Conservation (phyloP, 23 tunicate species). For the Trididemnum nubilum region DNA sequence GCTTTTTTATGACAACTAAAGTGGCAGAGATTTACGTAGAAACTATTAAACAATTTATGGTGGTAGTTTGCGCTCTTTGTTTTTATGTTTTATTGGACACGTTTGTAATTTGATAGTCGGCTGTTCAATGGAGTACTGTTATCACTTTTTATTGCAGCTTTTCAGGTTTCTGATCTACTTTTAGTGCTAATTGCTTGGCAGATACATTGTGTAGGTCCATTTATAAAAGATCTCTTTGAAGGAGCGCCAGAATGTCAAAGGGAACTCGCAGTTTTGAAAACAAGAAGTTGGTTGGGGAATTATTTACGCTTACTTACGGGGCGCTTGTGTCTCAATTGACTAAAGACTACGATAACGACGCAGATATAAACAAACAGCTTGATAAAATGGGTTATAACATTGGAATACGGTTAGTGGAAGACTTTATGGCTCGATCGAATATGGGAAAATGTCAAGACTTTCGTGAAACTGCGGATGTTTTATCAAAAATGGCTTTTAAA, state of each 20-base stretch:
- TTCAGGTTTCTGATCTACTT: not conserved
- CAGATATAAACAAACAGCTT: conserved; percentile 80
- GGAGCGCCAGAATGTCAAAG: conserved; percentile 18
- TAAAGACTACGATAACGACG: conserved; percentile 78
- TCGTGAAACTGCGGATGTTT: conserved; percentile 84
- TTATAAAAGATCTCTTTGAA: no score
- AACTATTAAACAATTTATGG: no score
- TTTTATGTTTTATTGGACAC: no score
- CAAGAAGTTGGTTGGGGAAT: conserved; percentile 80
- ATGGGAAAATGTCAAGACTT: conserved; percentile 77
- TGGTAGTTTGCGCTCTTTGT: no score
- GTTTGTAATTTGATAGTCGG: no score
- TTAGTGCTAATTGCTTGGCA: not conserved
- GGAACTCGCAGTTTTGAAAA: conserved; percentile 13
- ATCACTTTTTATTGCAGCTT: no score
- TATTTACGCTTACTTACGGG: conserved; percentile 88
- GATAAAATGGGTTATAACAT: conserved; percentile 97
- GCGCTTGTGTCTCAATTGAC: conserved; percentile 80
- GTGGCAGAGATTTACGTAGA: no score
- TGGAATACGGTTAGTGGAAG: conserved; percentile 80
- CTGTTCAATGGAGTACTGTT: no score
- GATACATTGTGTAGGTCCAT: no score
- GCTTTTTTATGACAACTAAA: no score
- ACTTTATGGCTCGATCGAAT: conserved; percentile 67
- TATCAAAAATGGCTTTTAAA: conserved; percentile 75